phyloP scores from a whole-genome alignment of 2,888 invertebrate species.

The Oscheius sp. region DNA sequence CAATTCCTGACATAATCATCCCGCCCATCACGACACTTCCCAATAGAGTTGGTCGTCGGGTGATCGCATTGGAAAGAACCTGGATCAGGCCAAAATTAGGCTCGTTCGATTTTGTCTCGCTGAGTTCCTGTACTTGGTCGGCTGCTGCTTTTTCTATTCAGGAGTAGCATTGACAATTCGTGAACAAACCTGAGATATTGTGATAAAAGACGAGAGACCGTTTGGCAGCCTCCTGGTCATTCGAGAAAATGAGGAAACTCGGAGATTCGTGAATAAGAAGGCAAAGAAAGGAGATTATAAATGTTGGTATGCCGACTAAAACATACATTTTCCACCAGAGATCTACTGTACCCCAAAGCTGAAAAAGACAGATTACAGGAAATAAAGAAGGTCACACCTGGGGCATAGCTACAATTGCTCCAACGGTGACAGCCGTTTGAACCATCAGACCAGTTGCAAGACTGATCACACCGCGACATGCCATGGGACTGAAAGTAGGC shows the following conservation, averaged over 20 bases:
- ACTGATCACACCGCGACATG: constrained; percentile 58
- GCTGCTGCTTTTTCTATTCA: constrained; percentile 13
- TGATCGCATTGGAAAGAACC: not conserved
- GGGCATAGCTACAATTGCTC: constrained; percentile 62
- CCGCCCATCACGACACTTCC: constrained; percentile 44
- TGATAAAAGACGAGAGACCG: constrained; percentile 21
- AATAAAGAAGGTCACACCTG: constrained; percentile 4
- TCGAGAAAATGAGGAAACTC: constrained; percentile 11
- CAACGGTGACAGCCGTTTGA: constrained; percentile 57
- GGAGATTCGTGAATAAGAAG: constrained; percentile 52
- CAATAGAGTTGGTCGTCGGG: constrained; percentile 47
- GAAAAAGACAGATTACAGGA: too few relatives aligned
- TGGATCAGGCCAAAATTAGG: constrained; percentile 1
- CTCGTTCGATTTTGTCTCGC: constrained; percentile 11
- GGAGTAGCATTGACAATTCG: too few relatives aligned
- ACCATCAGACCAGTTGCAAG: constrained; percentile 62
- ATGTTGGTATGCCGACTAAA: constrained; percentile 43
- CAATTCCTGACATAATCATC: constrained; percentile 43
- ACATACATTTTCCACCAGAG: constrained; percentile 60
- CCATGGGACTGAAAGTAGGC: constrained; percentile 50
- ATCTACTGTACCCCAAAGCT: constrained; percentile 41
- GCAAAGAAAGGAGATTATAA: constrained; percentile 37
- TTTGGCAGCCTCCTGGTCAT: constrained; percentile 2
- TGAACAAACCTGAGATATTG: not conserved
- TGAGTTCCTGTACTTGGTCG: constrained; percentile 10